A percentile compares a stretch with the other conserved stretches of the same genome.
phyloP scores from a whole-genome alignment of 2,888 invertebrate genomes.

The Miltochrista miniata region DNA sequence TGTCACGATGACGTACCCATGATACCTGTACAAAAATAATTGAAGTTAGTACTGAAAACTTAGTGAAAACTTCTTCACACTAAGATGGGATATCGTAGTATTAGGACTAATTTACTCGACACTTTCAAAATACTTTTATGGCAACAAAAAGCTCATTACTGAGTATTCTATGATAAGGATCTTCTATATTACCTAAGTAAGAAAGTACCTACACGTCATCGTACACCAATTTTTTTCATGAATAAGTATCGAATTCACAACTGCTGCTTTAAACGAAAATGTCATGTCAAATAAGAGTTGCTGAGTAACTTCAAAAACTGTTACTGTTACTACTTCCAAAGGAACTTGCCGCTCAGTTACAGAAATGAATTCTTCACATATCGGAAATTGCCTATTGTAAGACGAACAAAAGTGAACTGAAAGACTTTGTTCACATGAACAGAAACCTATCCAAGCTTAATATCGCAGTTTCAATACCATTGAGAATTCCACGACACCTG shows the following conservation, averaged over 20 bases:
- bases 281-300: not conserved
- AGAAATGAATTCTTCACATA: slow-evolving; percentile 33
- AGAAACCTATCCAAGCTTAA: slow-evolving; percentile 20
- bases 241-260: no score
- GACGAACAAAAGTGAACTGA: slow-evolving; percentile 22
- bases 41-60: no score
- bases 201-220: no score
- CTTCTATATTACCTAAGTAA: no score
- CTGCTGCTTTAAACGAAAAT: no score
- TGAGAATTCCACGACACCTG: slow-evolving; percentile 24
- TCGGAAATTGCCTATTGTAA: slow-evolving; percentile 38
- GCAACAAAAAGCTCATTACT: no score
- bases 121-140: no score
- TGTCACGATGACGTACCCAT: slow-evolving; percentile 95
- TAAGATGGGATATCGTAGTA: no score
- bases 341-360: slow-evolving; percentile 15
- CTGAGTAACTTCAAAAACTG: slow-evolving; percentile 3
- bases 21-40: slow-evolving; percentile 86
- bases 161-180: no score
- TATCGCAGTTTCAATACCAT: slow-evolving; percentile 21
- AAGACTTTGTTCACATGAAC: slow-evolving; percentile 16
- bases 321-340: slow-evolving; percentile 17
- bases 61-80: no score
- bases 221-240: no score
- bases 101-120: no score